Base-by-base conservation (phyloP, 2,888 invertebrate genomes). In the Anoncus sp. region DNA sequence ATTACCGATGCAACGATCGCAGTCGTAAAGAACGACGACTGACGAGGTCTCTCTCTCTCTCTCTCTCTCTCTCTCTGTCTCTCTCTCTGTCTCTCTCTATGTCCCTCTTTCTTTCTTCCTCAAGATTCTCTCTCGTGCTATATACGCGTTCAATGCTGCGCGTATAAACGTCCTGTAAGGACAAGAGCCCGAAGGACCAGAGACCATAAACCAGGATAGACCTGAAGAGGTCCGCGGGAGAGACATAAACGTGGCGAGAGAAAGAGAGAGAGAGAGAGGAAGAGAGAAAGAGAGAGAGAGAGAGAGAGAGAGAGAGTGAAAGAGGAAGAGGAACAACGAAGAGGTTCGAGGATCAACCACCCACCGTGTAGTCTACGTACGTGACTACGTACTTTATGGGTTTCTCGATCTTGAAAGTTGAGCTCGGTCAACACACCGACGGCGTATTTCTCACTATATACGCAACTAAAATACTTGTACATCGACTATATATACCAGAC, bases 121-220 rank as follows among this genome's bases (percentile, higher is more conserved):
- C n/a, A 16, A 55, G 55, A 55, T 35, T 55, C 22, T 31, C 35
- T 65, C 18, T 22, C 14, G 6, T 16, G 47, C 16, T 45, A 22
- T 57, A 40, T 60, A 31, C 40, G 31, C 45, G 43, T 16, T 18
- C 40, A 31, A 35, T 35, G 14, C 60, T 49, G 43, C 27, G 53
- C 66, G 60, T 67, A 67, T 57, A 57, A 69, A 73, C 45, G 77
- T 77, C 73, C 69, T 70, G 75, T 73, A 73, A 60, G 72, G 72
- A 77, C 77, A 73, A 67, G 77, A 73, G 67, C 47, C 38, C 72
- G 55, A 40, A 62, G 72, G 31, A 45, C 20, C 43, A 18, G 27
- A 59, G 47, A 67, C 62, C 77, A 73, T 77, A 77, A 77, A 77
- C 63, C 77, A 72, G 77, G 72, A 76, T 76, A 76, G 76, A 67